A percentile compares a stretch with the other conserved stretches of the same genome.
These are phyloP conservation scores for Harpagoxenus sublaevis DNA, from an alignment of 2,888 invertebrate species.

Conservation along the genomic window DNA sequence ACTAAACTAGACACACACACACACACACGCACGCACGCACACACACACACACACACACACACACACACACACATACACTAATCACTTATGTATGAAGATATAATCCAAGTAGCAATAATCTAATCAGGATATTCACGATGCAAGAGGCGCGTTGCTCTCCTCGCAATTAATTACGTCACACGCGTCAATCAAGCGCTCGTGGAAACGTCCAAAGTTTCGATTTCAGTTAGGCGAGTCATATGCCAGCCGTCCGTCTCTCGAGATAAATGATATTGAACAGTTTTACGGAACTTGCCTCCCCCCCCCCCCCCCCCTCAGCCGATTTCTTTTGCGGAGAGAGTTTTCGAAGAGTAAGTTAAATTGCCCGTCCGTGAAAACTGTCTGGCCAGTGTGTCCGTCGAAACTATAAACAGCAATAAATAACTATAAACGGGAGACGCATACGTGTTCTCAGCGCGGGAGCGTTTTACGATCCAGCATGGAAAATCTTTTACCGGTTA, in stretches of 20 bases:
- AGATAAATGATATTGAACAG: constrained; percentile 73
- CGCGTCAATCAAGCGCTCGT: constrained; percentile 40
- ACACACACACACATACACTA: not conserved
- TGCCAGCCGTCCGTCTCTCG: constrained; percentile 61
- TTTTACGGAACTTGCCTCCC: constrained; percentile 58
- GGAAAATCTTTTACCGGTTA: constrained; percentile 47
- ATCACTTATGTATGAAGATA: not conserved
- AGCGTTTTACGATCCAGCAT: constrained; percentile 41
- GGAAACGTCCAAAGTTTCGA: constrained; percentile 53
- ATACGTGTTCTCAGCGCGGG: not conserved
- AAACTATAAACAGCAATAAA: constrained; percentile 54
- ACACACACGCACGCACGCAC: not conserved
- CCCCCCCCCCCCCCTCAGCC: not conserved
- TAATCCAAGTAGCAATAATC: not conserved
- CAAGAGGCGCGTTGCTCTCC: not conserved
- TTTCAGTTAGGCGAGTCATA: constrained; percentile 68
- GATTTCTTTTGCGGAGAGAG: constrained; percentile 26
- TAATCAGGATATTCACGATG: constrained; percentile 13
- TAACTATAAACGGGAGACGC: constrained; percentile 40
- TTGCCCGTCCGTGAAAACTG: constrained; percentile 33
- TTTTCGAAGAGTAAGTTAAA: constrained; percentile 48
- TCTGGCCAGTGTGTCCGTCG: constrained; percentile 16
- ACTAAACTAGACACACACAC: not conserved
- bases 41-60: not conserved
- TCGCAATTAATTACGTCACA: constrained; percentile 39